phyloP scores from a whole-genome alignment of 2,113 vertebrate species.

The Calyptommatus sinebrachiatus region DNA sequence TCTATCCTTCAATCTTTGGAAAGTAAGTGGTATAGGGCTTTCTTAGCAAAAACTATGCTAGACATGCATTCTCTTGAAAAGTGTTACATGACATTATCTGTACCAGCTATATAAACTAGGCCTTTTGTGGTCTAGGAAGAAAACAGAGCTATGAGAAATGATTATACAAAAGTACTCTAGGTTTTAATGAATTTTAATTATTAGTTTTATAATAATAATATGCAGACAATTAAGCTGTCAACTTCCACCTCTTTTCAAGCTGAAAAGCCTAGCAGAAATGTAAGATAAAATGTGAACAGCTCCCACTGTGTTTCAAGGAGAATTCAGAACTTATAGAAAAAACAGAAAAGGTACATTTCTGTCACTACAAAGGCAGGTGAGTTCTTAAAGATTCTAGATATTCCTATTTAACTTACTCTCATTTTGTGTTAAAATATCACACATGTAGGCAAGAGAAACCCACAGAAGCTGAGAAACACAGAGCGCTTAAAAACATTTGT shows the following conservation, averaged over 20 bases:
- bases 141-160: not conserved
- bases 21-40: not conserved
- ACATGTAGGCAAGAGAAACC: not conserved
- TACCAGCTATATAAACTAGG: not conserved
- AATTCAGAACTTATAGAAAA: not conserved
- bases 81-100: not conserved
- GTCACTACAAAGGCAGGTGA: not conserved
- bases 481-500: constrained; percentile 2
- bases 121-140: not conserved
- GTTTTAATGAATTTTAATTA: not conserved
- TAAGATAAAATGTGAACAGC: not conserved
- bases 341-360: not conserved
- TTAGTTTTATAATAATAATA: not conserved
- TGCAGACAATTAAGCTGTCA: not conserved
- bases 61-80: not conserved
- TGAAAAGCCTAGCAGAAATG: not conserved
- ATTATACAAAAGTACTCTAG: not conserved
- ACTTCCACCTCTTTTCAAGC: not conserved
- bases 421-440: not conserved
- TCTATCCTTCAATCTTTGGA: not conserved
- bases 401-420: not conserved
- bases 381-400: not conserved
- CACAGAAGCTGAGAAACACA: not conserved
- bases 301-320: too few relatives aligned
- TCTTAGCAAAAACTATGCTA: not conserved